A percentile compares a stretch with the other conserved stretches of the same genome.
phyloP scores from a whole-genome alignment of 2,797 vertebrate genomes.

The Gobionotothen gibberifrons region DNA sequence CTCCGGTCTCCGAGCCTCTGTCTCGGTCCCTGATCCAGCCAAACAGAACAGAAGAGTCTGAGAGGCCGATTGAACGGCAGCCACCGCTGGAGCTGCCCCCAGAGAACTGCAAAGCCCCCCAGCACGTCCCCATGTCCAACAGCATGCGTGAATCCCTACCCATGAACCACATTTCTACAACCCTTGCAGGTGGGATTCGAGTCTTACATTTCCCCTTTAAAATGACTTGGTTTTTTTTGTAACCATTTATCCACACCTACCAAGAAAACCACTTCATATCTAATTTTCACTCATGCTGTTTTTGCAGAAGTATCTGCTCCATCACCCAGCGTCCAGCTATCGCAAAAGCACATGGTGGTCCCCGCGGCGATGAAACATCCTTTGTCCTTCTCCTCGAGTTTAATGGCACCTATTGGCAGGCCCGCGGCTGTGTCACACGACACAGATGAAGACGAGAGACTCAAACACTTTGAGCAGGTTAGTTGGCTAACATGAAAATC shows the following conservation, averaged over 20 bases:
- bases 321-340: constrained; percentile 74
- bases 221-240: not conserved
- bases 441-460: constrained; percentile 95
- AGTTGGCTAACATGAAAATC: constrained; percentile 7
- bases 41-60: constrained; percentile 70
- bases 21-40: constrained; percentile 63
- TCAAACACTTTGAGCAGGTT: constrained; percentile 98
- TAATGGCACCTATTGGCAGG: constrained; percentile 82
- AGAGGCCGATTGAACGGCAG: constrained; percentile 68
- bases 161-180: constrained; percentile 71
- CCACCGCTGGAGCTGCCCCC: constrained; percentile 66
- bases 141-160: constrained; percentile 78
- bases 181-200: constrained; percentile 68
- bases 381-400: constrained; percentile 81
- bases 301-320: constrained; percentile 83
- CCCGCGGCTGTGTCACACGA: constrained; percentile 84
- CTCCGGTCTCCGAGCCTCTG: constrained; percentile 68
- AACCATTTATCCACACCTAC: not conserved
- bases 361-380: constrained; percentile 82
- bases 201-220: not conserved
- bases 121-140: constrained; percentile 71
- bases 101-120: constrained; percentile 76
- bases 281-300: constrained; percentile 2
- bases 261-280: not conserved
- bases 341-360: constrained; percentile 78